These are phyloP conservation scores for Rhinoptilus africanus DNA, from an alignment of 2,113 vertebrate genomes.

Conservation along the genomic window DNA sequence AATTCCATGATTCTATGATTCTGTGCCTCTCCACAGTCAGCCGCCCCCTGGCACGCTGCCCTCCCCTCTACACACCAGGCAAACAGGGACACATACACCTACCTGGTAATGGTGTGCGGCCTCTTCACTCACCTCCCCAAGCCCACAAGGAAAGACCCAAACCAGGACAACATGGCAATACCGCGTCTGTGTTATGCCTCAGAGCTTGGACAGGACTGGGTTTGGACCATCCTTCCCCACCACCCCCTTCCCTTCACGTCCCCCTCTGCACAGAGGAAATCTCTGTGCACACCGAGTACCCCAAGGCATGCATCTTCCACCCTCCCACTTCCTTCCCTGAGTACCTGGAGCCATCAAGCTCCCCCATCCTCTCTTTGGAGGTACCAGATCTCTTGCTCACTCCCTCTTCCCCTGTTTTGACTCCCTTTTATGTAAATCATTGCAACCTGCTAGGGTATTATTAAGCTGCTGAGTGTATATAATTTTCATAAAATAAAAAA, in stretches of 20 bases:
- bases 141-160: background rate
- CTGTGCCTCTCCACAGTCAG: background rate
- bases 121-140: background rate
- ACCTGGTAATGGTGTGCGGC: accelerated
- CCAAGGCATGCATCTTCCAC: background rate
- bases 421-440: background rate
- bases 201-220: background rate
- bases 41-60: accelerated
- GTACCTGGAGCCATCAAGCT: background rate
- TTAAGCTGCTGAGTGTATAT: background rate
- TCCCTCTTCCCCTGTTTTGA: background rate
- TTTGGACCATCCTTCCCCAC: background rate
- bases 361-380: background rate
- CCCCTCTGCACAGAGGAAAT: background rate
- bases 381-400: background rate
- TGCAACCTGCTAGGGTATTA: background rate
- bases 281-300: accelerated
- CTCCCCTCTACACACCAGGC: background rate
- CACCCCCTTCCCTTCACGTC: background rate
- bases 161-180: background rate
- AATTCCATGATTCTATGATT: no score
- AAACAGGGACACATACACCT: background rate
- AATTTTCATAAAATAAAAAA: no score
- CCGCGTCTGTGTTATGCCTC: background rate
- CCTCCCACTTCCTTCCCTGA: background rate